A percentile compares a stretch with the other conserved stretches of the same genome.
Evolutionary conservation across 2,888 invertebrate genomes (phyloP).

Genomic region (Limenitis camilla): DNA sequence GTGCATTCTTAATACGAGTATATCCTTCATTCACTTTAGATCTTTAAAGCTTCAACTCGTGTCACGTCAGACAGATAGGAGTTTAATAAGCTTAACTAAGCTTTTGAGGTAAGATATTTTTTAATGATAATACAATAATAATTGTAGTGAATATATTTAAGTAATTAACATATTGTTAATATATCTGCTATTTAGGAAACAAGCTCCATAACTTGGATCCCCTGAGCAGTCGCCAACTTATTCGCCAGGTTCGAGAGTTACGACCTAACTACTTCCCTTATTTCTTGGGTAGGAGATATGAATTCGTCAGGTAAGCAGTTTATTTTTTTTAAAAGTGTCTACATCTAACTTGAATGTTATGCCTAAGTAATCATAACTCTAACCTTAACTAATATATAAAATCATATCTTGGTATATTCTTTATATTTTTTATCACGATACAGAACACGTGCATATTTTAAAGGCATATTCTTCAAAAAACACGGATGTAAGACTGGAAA

Average conservation of each 20-base stretch:
- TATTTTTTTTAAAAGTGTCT: background rate
- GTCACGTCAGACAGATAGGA: background rate
- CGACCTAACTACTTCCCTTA: slow-evolving; percentile 43
- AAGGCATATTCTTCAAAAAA: background rate
- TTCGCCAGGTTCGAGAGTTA: slow-evolving; percentile 53
- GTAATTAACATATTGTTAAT: background rate
- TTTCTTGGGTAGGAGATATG: slow-evolving; percentile 40
- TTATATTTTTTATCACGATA: background rate
- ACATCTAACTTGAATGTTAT: background rate
- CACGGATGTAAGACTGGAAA: slow-evolving; percentile 1
- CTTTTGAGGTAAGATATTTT: slow-evolving; percentile 24
- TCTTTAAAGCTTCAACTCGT: background rate
- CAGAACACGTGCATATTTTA: background rate
- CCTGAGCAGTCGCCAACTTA: slow-evolving; percentile 55
- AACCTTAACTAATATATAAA: background rate
- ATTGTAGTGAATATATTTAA: too few relatives aligned
- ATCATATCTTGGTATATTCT: background rate
- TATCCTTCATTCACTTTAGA: slow-evolving; percentile 3
- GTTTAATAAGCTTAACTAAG: background rate
- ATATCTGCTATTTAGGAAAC: slow-evolving; percentile 46
- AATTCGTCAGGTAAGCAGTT: slow-evolving; percentile 39
- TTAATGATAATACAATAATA: slow-evolving; percentile 1
- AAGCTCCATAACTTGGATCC: slow-evolving; percentile 54
- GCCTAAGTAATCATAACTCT: background rate
- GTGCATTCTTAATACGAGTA: slow-evolving; percentile 8